These are phyloP conservation scores for Neogale vison DNA, from an alignment of 2,113 vertebrate species.

Conservation along the genomic window DNA sequence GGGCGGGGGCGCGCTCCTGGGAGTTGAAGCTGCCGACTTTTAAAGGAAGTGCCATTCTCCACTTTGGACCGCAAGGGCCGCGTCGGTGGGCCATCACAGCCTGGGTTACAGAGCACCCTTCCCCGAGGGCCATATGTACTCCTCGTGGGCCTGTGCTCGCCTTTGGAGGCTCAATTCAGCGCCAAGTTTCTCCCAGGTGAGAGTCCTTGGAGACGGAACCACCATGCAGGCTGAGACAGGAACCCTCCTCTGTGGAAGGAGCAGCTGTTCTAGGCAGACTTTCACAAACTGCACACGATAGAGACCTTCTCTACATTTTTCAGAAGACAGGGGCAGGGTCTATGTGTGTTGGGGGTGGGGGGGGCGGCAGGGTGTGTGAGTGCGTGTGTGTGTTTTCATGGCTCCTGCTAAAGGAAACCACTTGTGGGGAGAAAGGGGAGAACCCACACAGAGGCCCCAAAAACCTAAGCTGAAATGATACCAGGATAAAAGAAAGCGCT, in stretches of 20 bases:
- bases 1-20: neutral
- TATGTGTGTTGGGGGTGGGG: neutral
- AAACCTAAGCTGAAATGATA: neutral
- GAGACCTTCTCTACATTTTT: neutral
- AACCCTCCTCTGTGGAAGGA: neutral
- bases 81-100: neutral
- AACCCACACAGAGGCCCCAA: neutral
- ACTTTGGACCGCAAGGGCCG: neutral
- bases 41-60: neutral
- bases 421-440: neutral
- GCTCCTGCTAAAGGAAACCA: neutral
- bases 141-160: neutral
- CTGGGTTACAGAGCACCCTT: neutral
- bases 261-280: neutral
- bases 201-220: neutral
- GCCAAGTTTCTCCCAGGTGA: neutral
- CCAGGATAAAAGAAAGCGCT: neutral
- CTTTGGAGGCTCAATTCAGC: neutral
- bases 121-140: neutral
- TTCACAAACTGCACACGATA: rapidly evolving
- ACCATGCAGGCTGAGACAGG: rapidly evolving
- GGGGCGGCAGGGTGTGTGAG: neutral
- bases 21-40: neutral
- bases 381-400: too few species aligned
- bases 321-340: neutral